Evolutionary conservation across 2,113 vertebrate species (phyloP).

Genomic region (Phocoena sinus): DNA sequence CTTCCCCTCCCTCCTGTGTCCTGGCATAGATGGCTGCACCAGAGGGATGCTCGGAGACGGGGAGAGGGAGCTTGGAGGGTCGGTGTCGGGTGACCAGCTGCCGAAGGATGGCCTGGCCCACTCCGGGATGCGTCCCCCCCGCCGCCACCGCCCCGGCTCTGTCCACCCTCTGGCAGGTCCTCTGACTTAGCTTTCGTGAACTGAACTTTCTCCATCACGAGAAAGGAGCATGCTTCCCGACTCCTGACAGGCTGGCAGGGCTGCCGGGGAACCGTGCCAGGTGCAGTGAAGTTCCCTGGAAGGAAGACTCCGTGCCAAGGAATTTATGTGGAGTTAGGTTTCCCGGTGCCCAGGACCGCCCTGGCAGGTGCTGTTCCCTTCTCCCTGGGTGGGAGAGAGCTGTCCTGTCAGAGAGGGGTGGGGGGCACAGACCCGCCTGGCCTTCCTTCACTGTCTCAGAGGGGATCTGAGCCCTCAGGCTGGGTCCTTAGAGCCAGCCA

Average conservation of each 20-base stretch:
- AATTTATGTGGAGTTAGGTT: background rate
- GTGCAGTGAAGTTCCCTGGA: background rate
- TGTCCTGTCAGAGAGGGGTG: no score
- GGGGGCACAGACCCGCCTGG: no score
- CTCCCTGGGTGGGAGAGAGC: no score
- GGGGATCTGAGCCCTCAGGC: no score
- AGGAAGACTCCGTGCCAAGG: fast-evolving
- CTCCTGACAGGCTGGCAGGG: background rate
- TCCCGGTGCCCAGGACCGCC: background rate
- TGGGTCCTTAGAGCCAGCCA: background rate
- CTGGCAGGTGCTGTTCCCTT: background rate
- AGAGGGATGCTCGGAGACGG: no score
- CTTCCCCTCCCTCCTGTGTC: fast-evolving
- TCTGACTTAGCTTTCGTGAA: fast-evolving
- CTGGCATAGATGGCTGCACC: background rate
- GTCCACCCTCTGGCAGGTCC: no score
- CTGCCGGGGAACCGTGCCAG: background rate
- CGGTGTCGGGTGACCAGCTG: no score
- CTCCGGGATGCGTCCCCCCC: fast-evolving
- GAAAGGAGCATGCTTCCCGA: fast-evolving
- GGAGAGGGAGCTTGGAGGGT: fast-evolving
- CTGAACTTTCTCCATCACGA: background rate
- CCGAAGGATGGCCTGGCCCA: fast-evolving
- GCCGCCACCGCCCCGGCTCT: fast-evolving
- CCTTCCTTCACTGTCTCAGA: no score